These are phyloP conservation scores for Rhopalosiphum maidis DNA, from an alignment of 1,140 invertebrate genomes.

Conservation along the genomic window DNA sequence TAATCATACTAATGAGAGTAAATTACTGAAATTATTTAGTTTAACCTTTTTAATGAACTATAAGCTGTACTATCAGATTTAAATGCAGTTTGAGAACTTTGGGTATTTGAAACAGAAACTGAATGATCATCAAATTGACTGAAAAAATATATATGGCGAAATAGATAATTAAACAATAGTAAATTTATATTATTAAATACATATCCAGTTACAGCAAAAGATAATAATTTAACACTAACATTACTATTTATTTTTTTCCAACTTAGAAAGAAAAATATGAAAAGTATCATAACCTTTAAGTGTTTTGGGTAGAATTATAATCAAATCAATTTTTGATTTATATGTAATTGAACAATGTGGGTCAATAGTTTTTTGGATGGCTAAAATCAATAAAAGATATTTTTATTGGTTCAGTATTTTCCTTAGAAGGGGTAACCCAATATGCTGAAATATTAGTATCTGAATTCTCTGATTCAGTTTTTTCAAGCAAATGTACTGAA, in stretches of 20 bases:
- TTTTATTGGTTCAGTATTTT: not conserved
- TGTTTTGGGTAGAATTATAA: not conserved
- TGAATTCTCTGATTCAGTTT: not conserved
- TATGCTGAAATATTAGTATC: constrained; percentile 3
- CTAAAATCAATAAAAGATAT: not conserved
- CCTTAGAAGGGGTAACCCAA: not conserved
- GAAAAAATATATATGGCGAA: not conserved
- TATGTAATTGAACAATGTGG: not conserved
- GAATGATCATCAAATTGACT: not conserved
- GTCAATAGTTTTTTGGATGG: not conserved
- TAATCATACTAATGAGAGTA: no score
- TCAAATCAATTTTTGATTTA: not conserved
- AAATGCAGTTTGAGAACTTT: not conserved
- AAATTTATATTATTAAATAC: no score
- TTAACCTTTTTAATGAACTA: not conserved
- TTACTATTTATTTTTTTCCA: not conserved
- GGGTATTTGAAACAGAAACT: not conserved
- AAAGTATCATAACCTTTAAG: not conserved
- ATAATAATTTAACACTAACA: not conserved
- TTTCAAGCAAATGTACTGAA: not conserved
- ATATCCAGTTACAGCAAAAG: no score
- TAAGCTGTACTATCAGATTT: not conserved
- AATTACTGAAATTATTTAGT: not conserved
- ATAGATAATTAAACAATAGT: not conserved
- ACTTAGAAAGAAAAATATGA: not conserved